Evolutionary conservation across 1,140 invertebrate species (phyloP).

Genomic region (Caenorhabditis inopinata): DNA sequence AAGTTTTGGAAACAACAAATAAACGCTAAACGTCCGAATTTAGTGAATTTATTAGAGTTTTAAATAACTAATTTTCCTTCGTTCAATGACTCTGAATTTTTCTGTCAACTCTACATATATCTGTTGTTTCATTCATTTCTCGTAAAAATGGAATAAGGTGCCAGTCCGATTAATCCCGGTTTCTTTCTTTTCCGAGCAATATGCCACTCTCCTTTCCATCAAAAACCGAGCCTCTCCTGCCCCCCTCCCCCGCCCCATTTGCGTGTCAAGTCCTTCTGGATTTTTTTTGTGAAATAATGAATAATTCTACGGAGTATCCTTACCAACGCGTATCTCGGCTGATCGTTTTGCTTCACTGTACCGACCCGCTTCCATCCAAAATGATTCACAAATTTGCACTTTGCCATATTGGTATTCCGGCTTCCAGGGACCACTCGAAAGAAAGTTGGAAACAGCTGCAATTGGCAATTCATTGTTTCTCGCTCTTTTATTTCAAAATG

Average conservation of each 20-base stretch:
- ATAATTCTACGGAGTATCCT: constrained; percentile 65
- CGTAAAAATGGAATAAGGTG: background rate
- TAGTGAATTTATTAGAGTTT: too few relatives aligned
- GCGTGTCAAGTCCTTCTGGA: background rate
- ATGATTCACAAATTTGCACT: constrained; percentile 80
- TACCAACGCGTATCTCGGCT: constrained; percentile 83
- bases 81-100: too few relatives aligned
- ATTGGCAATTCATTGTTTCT: constrained; percentile 27
- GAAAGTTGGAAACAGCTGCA: constrained; percentile 64
- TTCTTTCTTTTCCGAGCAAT: background rate
- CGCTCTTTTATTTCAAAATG: background rate
- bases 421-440: constrained; percentile 89
- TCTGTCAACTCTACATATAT: too few relatives aligned
- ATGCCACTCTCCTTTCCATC: constrained; percentile 18
- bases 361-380: constrained; percentile 97
- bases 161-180: background rate
- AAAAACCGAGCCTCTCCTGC: background rate
- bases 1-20: too few relatives aligned
- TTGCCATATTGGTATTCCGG: constrained; percentile 89
- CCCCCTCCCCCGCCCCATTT: too few relatives aligned
- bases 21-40: too few relatives aligned
- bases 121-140: too few relatives aligned
- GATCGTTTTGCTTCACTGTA: constrained; percentile 92
- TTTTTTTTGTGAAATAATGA: constrained; percentile 9
- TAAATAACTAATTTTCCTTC: background rate